Evolutionary conservation across 2,113 vertebrate genomes (phyloP).

Genomic region (Lampris incognitus): DNA sequence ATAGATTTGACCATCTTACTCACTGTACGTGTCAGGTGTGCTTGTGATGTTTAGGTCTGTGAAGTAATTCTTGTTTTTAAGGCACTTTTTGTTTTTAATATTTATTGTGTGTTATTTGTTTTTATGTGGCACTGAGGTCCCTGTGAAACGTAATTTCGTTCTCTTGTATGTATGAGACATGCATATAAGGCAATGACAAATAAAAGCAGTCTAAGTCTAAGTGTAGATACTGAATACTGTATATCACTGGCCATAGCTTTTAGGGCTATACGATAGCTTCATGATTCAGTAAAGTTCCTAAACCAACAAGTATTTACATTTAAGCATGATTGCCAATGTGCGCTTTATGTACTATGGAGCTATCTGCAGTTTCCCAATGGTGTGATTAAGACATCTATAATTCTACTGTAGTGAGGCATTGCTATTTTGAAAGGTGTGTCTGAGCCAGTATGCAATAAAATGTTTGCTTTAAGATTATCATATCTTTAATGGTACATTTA

Average conservation of each 20-base stretch:
- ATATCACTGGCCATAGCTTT: not conserved
- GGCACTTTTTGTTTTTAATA: no score
- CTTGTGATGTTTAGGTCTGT: no score
- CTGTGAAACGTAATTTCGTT: no score
- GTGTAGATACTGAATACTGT: no score
- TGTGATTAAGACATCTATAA: conserved; percentile 39
- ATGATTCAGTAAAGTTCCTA: conserved; percentile 1
- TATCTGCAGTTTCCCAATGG: conserved; percentile 1
- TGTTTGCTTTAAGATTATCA: conserved; percentile 20
- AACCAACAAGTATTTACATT: not conserved
- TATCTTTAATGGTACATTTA: not conserved
- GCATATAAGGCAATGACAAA: no score
- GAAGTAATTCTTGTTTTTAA: no score
- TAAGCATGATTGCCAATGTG: conserved; percentile 4
- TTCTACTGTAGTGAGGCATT: not conserved
- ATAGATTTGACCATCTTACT: no score
- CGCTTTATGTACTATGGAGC: not conserved
- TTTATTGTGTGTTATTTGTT: no score
- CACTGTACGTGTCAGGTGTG: no score
- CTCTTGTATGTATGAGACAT: no score
- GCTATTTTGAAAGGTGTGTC: conserved; percentile 25
- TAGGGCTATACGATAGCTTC: not conserved
- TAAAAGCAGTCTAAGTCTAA: no score
- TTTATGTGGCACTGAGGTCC: no score
- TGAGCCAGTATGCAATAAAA: not conserved